Conservation (phyloP, 1,140 invertebrate species). For the Diorhabda sublineata region DNA sequence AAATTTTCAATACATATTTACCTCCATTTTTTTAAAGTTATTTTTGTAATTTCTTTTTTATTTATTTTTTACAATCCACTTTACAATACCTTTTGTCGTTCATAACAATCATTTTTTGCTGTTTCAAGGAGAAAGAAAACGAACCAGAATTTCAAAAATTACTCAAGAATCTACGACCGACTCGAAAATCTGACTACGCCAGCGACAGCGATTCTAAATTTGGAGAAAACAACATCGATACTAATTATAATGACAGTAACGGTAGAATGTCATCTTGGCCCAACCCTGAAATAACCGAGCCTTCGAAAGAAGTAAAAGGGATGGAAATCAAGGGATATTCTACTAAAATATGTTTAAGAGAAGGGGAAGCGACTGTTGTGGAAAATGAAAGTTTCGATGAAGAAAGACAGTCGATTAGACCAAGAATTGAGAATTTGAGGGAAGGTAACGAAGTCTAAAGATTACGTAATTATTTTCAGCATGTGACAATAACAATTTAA, state of each 20-base stretch:
- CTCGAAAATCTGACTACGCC: slow-evolving; percentile 28
- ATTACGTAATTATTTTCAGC: background rate
- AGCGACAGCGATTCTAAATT: slow-evolving; percentile 30
- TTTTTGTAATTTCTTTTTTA: no score
- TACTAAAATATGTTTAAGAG: slow-evolving; percentile 55
- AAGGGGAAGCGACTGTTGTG: slow-evolving; percentile 48
- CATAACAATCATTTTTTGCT: background rate
- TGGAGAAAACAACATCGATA: slow-evolving; percentile 1
- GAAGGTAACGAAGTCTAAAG: slow-evolving; percentile 28
- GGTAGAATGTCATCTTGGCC: slow-evolving; percentile 45
- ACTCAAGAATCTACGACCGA: slow-evolving; percentile 41
- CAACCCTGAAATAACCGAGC: slow-evolving; percentile 52
- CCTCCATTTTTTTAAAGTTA: no score
- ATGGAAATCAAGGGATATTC: slow-evolving; percentile 51
- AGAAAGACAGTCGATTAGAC: slow-evolving; percentile 32
- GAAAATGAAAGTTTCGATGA: slow-evolving; percentile 32
- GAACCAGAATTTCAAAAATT: slow-evolving; percentile 47
- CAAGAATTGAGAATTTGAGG: slow-evolving; percentile 32
- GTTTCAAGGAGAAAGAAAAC: slow-evolving; percentile 20
- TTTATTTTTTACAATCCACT: no score
- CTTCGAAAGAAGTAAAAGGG: slow-evolving; percentile 45
- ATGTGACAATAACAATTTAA: no score
- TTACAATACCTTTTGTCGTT: no score
- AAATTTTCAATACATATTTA: no score
- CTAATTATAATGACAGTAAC: slow-evolving; percentile 23